Evolutionary conservation across 2,113 vertebrate genomes (phyloP).

Genomic region (Monopterus albus): DNA sequence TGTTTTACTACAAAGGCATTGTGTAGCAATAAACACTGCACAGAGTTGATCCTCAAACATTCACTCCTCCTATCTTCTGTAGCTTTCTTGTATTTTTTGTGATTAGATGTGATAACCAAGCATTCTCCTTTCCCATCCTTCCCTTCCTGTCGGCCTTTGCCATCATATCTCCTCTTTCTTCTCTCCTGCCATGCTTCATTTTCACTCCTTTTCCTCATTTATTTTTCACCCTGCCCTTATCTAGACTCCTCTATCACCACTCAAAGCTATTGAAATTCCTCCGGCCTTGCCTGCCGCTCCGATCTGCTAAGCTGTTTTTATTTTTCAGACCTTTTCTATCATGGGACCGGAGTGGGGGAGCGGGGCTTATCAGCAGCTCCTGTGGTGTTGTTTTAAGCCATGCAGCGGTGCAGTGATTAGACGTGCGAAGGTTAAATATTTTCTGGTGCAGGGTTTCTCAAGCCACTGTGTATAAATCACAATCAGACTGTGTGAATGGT

Average conservation of each 20-base stretch:
- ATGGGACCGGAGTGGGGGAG: constrained; percentile 27
- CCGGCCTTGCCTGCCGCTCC: constrained; percentile 22
- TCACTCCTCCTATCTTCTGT: constrained; percentile 26
- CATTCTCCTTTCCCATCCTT: constrained; percentile 8
- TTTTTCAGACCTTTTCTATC: constrained; percentile 36
- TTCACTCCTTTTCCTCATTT: constrained; percentile 1
- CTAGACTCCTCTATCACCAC: constrained; percentile 43
- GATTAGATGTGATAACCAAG: constrained; percentile 13
- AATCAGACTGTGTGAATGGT: constrained; percentile 11
- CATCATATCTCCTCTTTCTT: constrained; percentile 1
- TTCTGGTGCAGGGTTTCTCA: constrained; percentile 40
- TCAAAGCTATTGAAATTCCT: constrained; percentile 75
- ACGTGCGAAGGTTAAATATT: constrained; percentile 69
- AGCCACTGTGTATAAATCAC: constrained; percentile 28
- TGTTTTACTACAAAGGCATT: constrained; percentile 57
- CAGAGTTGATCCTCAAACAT: constrained; percentile 65
- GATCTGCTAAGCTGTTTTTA: constrained; percentile 62
- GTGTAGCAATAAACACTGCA: constrained; percentile 74
- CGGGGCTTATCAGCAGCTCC: constrained; percentile 48
- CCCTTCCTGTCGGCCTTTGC: constrained; percentile 5
- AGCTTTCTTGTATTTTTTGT: constrained; percentile 1
- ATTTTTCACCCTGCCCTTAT: constrained; percentile 10
- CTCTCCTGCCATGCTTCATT: not conserved
- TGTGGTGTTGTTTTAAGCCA: constrained; percentile 43
- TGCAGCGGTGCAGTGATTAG: constrained; percentile 65